These are phyloP conservation scores for Larimichthys crocea DNA, from an alignment of 2,113 vertebrate species.

Conservation along the genomic window DNA sequence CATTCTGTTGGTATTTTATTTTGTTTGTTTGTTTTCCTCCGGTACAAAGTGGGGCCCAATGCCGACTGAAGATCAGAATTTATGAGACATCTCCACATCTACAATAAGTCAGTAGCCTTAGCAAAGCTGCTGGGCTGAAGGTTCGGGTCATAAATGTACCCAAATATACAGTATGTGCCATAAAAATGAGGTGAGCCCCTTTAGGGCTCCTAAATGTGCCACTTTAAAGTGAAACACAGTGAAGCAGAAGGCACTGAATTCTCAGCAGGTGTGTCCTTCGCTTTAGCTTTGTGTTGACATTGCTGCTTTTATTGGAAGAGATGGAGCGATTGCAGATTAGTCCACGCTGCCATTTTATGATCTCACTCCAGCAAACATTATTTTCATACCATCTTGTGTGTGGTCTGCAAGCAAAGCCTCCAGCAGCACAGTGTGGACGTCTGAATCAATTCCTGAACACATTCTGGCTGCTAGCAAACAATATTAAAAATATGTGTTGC, in stretches of 20 bases:
- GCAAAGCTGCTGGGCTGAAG: constrained; percentile 35
- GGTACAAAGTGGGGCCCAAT: constrained; percentile 1
- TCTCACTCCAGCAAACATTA: constrained; percentile 9
- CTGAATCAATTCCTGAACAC: neutral
- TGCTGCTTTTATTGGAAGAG: constrained; percentile 37
- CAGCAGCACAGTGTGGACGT: neutral
- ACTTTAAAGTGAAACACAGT: constrained; percentile 42
- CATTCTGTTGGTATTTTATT: neutral
- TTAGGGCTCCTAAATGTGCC: constrained; percentile 38
- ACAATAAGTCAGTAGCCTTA: constrained; percentile 24
- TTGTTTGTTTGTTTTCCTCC: neutral
- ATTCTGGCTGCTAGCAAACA: neutral
- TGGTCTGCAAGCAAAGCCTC: neutral
- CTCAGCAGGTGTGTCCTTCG: constrained; percentile 64
- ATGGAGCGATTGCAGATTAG: constrained; percentile 32
- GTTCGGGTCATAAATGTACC: constrained; percentile 52
- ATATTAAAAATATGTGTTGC: neutral
- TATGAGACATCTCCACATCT: constrained; percentile 25
- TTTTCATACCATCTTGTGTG: constrained; percentile 20
- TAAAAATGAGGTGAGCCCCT: constrained; percentile 54
- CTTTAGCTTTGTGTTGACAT: constrained; percentile 48
- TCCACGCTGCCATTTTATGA: constrained; percentile 36
- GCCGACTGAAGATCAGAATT: constrained; percentile 45
- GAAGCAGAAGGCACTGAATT: constrained; percentile 19
- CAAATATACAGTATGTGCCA: constrained; percentile 41